These are phyloP conservation scores for Phyllotreta striolata DNA, from an alignment of 2,888 invertebrate species.

Conservation along the genomic window DNA sequence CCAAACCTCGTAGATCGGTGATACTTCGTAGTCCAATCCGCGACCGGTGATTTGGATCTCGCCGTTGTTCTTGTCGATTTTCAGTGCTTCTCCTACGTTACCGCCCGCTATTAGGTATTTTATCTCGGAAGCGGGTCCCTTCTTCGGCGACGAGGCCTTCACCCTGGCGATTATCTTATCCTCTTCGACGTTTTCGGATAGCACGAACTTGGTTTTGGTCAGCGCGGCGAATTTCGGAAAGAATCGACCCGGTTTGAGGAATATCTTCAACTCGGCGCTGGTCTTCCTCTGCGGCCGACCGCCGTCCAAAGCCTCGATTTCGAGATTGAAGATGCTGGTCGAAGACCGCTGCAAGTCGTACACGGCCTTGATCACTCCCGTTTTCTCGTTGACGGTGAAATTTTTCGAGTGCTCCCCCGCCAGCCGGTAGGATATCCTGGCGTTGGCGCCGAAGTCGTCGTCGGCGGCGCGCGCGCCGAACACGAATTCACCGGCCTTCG, in stretches of 20 bases:
- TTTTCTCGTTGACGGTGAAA: slow-evolving; percentile 80
- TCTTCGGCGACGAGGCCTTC: slow-evolving; percentile 82
- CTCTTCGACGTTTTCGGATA: slow-evolving; percentile 81
- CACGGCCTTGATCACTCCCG: slow-evolving; percentile 86
- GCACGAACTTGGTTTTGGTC: slow-evolving; percentile 75
- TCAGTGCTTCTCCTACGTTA: slow-evolving; percentile 86
- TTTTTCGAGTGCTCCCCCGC: slow-evolving; percentile 79
- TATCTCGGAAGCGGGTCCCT: slow-evolving; percentile 73
- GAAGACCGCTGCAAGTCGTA: slow-evolving; percentile 69
- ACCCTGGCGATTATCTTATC: slow-evolving; percentile 80
- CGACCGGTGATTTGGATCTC: slow-evolving; percentile 80
- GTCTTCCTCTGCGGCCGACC: slow-evolving; percentile 75
- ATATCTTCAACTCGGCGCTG: slow-evolving; percentile 78
- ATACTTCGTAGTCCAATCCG: slow-evolving; percentile 86
- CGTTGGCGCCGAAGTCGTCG: slow-evolving; percentile 82
- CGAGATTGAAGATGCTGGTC: slow-evolving; percentile 72
- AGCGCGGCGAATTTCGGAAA: slow-evolving; percentile 82
- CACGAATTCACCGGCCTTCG: slow-evolving; percentile 83
- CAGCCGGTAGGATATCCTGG: slow-evolving; percentile 80
- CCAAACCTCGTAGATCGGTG: slow-evolving; percentile 89
- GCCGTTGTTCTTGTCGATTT: slow-evolving; percentile 80
- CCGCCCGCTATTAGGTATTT: slow-evolving; percentile 92
- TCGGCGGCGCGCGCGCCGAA: slow-evolving; percentile 90
- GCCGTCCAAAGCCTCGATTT: slow-evolving; percentile 83
- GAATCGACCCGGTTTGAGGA: slow-evolving; percentile 76